Percentiles rank a stretch among this genome's conserved stretches.
Conservation (phyloP, 2,888 invertebrate species). For the Machimus atricapillus region DNA sequence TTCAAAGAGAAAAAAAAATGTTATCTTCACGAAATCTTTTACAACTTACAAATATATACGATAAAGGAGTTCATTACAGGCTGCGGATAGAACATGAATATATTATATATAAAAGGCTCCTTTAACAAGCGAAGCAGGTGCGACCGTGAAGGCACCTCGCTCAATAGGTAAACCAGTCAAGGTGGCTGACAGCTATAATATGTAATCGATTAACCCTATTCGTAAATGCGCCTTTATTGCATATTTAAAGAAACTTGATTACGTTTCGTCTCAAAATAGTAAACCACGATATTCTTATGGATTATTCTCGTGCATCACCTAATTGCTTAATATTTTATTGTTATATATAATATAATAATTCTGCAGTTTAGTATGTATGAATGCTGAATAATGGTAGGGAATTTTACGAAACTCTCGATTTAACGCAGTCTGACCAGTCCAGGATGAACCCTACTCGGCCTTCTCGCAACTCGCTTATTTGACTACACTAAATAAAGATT, state of each 20-base stretch:
- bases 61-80: neutral
- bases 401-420: neutral
- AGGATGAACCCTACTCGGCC: neutral
- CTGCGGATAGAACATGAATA: neutral
- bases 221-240: conserved; percentile 19
- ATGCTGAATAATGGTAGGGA: neutral
- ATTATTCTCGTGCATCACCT: neutral
- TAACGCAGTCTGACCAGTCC: neutral
- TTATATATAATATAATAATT: neutral
- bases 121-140: neutral
- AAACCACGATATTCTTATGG: conserved; percentile 1
- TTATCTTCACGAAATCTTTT: neutral
- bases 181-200: neutral
- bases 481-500: neutral
- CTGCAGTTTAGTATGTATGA: neutral
- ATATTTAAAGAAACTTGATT: conserved; percentile 19
- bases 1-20: neutral
- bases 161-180: neutral
- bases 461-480: neutral
- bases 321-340: conserved; percentile 16
- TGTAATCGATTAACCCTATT: conserved; percentile 4
- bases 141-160: neutral
- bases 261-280: neutral
- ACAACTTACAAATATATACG: neutral
- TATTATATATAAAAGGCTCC: neutral